Base-by-base conservation (phyloP, 2,113 vertebrate species). In the mouse (Mus musculus) region DNA sequence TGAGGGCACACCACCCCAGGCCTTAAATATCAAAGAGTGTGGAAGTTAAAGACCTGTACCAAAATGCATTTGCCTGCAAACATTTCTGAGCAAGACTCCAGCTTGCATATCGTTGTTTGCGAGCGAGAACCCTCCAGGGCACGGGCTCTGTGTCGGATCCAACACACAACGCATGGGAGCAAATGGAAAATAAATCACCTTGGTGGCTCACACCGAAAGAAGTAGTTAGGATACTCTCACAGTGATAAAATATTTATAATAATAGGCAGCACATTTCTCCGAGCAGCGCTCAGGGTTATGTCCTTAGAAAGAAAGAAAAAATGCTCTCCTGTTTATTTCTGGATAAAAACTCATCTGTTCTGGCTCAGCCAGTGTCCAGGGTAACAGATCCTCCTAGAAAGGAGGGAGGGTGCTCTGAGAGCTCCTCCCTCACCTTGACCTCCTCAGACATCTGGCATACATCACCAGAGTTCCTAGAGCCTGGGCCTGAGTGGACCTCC, bases 1-100 rank as follows among this genome's bases (percentile, higher is more conserved):
- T 24, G 88, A 96, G 96, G 97, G 90, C 88, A 73, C 85, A 20
- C 71, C 78, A 89, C 96, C 95, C 97, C 89, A 93, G 97, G 98
- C 97, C 89, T n/a, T n/a, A 71, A 77, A 89, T 95, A 88, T 97
- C 98, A 97, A 98, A 97, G 97, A 88, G 91, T 81, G 0, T 13
- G 72, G 96, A 96, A 98, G 97, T 97, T 96, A 97, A 97, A 98
- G 98, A 65, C 30, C 88, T 52, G 0, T 87, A 93, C 89, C 28
- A 17, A 88, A 72, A 67, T n/a, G 78, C 56, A 49, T 86, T 73
- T 46, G 61, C 95, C 92, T 67, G 72, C 90, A 93, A 88, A 92
- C 92, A 17, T 93, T 85, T 92, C 92, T 26, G 0, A 86, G 69
- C 90, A 59, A 86, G 77, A 90, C 91, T 88, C 54, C 0, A 0